Evolutionary conservation across 2,797 vertebrate species (phyloP).

Genomic region (Microhierax caerulescens): DNA sequence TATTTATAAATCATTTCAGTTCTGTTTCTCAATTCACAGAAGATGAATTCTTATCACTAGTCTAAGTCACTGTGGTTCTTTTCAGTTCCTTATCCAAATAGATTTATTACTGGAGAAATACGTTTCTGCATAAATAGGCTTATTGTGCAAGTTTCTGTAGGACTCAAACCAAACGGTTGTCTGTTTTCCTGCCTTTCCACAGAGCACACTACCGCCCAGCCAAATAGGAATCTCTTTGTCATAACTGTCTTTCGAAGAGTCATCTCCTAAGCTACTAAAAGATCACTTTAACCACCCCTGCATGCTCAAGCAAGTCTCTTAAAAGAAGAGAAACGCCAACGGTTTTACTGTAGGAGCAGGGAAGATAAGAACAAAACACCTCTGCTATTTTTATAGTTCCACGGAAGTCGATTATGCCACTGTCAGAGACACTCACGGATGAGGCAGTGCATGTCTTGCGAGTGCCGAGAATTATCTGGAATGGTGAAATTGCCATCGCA

Average conservation of each 20-base stretch:
- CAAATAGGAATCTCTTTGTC: background rate
- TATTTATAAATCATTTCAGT: constrained; percentile 35
- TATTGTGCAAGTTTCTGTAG: constrained; percentile 7
- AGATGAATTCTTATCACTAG: constrained; percentile 23
- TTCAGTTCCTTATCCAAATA: constrained; percentile 50
- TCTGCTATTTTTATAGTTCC: background rate
- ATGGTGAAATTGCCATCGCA: constrained; percentile 98
- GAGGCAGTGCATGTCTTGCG: constrained; percentile 97
- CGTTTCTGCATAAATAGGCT: constrained; percentile 1
- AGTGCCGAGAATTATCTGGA: constrained; percentile 94
- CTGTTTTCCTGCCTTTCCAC: background rate
- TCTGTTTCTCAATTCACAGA: constrained; percentile 33
- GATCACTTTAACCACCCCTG: background rate
- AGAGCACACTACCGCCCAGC: background rate
- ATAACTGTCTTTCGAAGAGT: fast-evolving
- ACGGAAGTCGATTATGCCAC: fast-evolving
- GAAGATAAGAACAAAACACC: background rate
- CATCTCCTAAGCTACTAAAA: background rate
- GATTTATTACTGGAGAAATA: constrained; percentile 39
- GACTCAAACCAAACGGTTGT: background rate
- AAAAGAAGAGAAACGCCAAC: background rate
- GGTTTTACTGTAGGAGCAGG: background rate
- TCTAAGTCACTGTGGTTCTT: constrained; percentile 6
- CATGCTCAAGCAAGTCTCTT: background rate
- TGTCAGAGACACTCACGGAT: constrained; percentile 86